Base-by-base conservation (phyloP, 1,140 invertebrate species). In the Dufourea novaeangliae region DNA sequence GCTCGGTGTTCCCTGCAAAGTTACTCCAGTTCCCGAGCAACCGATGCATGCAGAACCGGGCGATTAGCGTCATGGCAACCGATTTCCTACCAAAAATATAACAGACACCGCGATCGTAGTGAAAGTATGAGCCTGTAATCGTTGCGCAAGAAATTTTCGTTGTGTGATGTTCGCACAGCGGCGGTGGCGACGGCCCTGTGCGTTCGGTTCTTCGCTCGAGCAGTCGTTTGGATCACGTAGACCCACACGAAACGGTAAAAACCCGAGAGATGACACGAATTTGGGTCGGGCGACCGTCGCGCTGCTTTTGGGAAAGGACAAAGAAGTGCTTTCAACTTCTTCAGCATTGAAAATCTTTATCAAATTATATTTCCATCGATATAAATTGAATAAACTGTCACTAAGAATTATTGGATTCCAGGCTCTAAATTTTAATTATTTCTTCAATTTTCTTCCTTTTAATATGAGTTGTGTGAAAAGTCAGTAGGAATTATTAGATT, bases 181-280 rank as follows among this genome's bases (percentile, higher is more conserved):
- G 56, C 25, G 22, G 41, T 12, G 44, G 22, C 39, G 50, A 12
- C 52, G 57, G 37, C 11, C 11, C 52, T 62, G 22, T 7, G 44
- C 11, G 22, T 64, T 81, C 56, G 61, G 64, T 59, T 39, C 79
- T 67, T 83, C 85, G 83, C 78, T 87, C 63, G 84, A 83, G 63
- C 79, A 77, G 66, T 62, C 70, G 69, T 68, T 83, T 32, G 57
- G 73, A 88, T 88, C 88, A 84, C 86, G 80, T 83, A 84, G 71
- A 78, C 68, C 66, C 67, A 78, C 61, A 64, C 78, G 77, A 73
- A 86, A 87, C 87, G 87, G 84, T 87, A 84, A 85, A 84, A 81
- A 64, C 41, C n/a, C 44, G 41, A 70, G 70, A 83, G 64, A 82
- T 44, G 62, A 44, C 64, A 37, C 27, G 75, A 68, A 83, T 82